These are phyloP conservation scores for Pissodes strobi DNA, from an alignment of 1,140 invertebrate genomes.

Conservation along the genomic window DNA sequence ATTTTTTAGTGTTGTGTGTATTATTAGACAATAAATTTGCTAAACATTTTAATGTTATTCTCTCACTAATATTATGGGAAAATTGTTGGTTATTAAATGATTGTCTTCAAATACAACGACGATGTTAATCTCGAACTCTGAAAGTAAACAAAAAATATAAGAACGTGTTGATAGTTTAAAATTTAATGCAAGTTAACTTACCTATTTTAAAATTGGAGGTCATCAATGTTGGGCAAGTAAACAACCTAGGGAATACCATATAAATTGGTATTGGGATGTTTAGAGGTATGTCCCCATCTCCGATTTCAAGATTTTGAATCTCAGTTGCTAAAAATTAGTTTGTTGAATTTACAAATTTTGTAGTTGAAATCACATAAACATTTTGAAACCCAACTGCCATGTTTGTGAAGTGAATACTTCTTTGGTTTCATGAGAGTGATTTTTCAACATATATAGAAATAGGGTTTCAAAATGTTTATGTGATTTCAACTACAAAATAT, in stretches of 20 bases:
- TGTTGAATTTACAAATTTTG: too few species aligned
- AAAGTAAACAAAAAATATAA: constrained; percentile 55
- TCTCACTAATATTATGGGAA: constrained; percentile 80
- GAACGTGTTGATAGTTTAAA: constrained; percentile 2
- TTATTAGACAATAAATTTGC: too few species aligned
- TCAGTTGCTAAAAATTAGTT: too few species aligned
- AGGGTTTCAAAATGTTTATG: too few species aligned
- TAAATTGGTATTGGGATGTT: constrained; percentile 87
- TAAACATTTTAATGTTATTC: constrained; percentile 46
- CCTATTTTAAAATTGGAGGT: constrained; percentile 91
- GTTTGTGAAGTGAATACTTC: too few species aligned
- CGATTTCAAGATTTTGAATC: constrained; percentile 90
- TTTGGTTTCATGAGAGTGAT: too few species aligned
- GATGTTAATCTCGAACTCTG: constrained; percentile 96
- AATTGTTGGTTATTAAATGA: constrained; percentile 94
- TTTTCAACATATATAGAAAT: too few species aligned
- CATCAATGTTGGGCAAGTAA: constrained; percentile 76
- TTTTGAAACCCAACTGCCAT: too few species aligned
- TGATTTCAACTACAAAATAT: too few species aligned
- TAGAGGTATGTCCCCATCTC: constrained; percentile 85
- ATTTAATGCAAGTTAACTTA: constrained; percentile 43
- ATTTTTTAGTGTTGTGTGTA: too few species aligned
- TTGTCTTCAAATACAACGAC: constrained; percentile 93
- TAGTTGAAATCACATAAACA: too few species aligned
- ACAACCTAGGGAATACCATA: constrained; percentile 70